Evolutionary conservation across 1,140 invertebrate genomes (phyloP), one percentile per base, ranked within the genome.

Genomic region (Aphis craccivora): DNA sequence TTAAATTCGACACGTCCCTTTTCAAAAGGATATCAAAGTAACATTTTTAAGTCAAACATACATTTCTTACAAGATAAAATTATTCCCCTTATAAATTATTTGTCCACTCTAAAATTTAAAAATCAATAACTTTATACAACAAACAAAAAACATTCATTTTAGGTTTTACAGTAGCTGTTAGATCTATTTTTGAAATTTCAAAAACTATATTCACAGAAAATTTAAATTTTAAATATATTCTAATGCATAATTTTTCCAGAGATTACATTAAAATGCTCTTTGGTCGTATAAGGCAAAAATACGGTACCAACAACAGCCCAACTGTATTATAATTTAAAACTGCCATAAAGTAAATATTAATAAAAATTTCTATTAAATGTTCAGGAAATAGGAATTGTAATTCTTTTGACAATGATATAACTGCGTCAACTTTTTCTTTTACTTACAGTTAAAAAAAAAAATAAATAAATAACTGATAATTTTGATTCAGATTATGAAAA

Each of bases 321-420:
- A 67, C 25, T 67, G 45, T 45, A 5, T 8, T 45, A 9, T 6
- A 76, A 76, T 76, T 76, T 76, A 76, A 76, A 14, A 76, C 67
- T 14, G 67, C 76, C n/a, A n/a, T n/a, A n/a, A n/a, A 81, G n/a
- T n/a, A 81, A n/a, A 81, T 81, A n/a, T 81, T 81, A 81, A n/a
- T 81, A n/a, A 81, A 81, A 81, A 81, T 37, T 8, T 1, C n/a
- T n/a, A 81, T 81, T 81, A 81, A 30, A 14, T 81, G 76, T 30
- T 81, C 76, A 4, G 37, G 9, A 4, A 81, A 81, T n/a, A 37
- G n/a, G 7, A 81, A 81, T 30, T 81, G n/a, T 20, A 81, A 81
- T 81, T 37, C 76, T 20, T 81, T 81, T 81, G 76, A 81, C 18
- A 9, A 81, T n/a, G 76, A 37, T 30, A 81, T 81, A 14, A 81